Base-by-base conservation (phyloP, 2,888 invertebrate genomes). In the Apamea sordens region DNA sequence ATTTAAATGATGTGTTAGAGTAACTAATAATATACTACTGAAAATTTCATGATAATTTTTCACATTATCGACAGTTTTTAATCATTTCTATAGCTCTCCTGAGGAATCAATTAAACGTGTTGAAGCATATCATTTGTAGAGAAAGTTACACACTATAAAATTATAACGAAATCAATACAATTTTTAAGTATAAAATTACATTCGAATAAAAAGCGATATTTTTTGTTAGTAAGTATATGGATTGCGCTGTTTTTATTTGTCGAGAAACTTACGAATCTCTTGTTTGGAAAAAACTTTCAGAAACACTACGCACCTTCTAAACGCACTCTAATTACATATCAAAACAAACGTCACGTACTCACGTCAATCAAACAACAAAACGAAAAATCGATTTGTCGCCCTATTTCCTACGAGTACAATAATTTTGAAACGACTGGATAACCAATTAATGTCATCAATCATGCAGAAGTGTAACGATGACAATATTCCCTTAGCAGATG, bases 401-500 rank as follows among this genome's bases (percentile, higher is more conserved):
- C 80, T 73, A 84, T 41, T 85, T 86, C 74, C 50, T 75, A 41
- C 4, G 11, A 73, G 13, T 69, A 63, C 36, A 69, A 67, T 53
- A 13, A 28, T 47, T 76, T 65, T 64, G 41, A 64, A 69, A 70
- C 71, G 53, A 36, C 32, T 61, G 24, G 36, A 32, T 73, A 21
- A 67, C n/a, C 56, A 79, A 77, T 74, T 75, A 11, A 95, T 95
- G 94, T 95, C 95, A 74, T 94, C 97, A 88, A 96, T 97, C 83
- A 97, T 97, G 89, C 97, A 97, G 86, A 98, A 98, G 94, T 97
- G 98, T 89, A 98, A 98, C 92, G 98, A 98, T 90, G 98, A 98
- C 91, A 98, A 98, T 93, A 99, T 99, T 94, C 99, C 99, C 28
- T 94, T 99, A 88, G 99, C 99, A 73, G 99, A 99, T 93, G 99